phyloP scores from a whole-genome alignment of 2,797 vertebrate species.

The Dryobates pubescens region DNA sequence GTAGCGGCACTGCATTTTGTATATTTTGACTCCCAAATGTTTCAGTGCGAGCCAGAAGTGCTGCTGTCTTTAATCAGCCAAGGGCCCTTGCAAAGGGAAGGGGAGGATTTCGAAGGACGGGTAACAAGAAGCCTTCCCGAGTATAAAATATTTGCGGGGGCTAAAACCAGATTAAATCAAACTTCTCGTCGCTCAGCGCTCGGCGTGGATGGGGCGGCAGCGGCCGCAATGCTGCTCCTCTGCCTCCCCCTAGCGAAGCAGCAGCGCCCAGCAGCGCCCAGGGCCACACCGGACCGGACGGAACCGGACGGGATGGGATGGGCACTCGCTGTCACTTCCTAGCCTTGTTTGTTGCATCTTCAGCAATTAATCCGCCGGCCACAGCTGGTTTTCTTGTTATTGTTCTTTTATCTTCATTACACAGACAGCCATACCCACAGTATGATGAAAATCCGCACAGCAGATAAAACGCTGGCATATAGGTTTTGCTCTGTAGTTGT shows the following conservation, averaged over 20 bases:
- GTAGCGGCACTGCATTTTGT: background rate
- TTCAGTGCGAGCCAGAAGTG: background rate
- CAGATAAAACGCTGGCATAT: fast-evolving
- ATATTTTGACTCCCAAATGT: background rate
- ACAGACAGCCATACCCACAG: too few species aligned
- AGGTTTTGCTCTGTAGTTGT: background rate
- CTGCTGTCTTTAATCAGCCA: background rate
- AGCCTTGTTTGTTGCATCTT: background rate
- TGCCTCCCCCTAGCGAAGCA: slow-evolving; percentile 9
- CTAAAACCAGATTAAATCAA: background rate
- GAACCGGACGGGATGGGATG: background rate
- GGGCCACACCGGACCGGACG: too few species aligned
- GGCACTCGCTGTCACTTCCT: background rate
- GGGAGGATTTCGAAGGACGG: background rate
- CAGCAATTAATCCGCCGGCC: background rate
- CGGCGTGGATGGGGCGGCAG: too few species aligned
- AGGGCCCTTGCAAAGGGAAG: fast-evolving
- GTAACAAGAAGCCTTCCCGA: background rate
- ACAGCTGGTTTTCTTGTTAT: background rate
- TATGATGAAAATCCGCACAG: background rate
- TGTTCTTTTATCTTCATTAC: background rate
- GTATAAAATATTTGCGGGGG: background rate
- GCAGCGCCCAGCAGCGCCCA: fast-evolving
- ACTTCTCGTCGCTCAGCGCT: background rate
- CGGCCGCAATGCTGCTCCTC: background rate